phyloP scores from a whole-genome alignment of 2,888 invertebrate genomes.

The Polydrusus cervinus region DNA sequence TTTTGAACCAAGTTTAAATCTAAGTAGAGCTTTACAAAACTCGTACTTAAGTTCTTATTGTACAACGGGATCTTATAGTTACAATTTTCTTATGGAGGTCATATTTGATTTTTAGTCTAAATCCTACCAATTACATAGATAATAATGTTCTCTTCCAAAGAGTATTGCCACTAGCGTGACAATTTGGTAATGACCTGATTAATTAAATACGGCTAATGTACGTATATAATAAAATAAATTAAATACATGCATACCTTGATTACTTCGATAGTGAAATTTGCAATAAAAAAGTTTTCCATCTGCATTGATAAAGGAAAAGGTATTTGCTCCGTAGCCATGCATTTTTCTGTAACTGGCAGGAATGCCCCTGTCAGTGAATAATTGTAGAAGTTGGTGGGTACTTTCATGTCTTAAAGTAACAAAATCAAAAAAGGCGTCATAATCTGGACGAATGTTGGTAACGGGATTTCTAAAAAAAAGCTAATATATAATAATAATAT shows the following conservation, averaged over 20 bases:
- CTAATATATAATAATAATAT: not conserved
- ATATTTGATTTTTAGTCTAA: too few species aligned
- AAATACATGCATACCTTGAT: conserved; percentile 85
- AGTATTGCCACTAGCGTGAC: too few species aligned
- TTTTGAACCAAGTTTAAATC: too few species aligned
- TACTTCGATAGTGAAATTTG: conserved; percentile 94
- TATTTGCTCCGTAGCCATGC: conserved; percentile 95
- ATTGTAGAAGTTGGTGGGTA: conserved; percentile 87
- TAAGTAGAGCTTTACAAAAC: too few species aligned
- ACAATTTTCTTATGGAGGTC: too few species aligned
- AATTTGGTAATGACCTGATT: too few species aligned
- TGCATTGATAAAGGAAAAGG: conserved; percentile 91
- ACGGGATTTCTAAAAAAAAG: conserved; percentile 83
- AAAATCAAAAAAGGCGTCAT: conserved; percentile 97
- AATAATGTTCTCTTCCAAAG: too few species aligned
- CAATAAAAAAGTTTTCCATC: conserved; percentile 83
- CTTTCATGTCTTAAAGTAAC: conserved; percentile 89
- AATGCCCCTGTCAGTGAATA: conserved; percentile 93
- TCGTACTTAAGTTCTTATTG: too few species aligned
- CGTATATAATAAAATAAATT: too few species aligned
- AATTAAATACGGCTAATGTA: too few species aligned
- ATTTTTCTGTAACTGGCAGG: conserved; percentile 84
- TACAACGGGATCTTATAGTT: too few species aligned
- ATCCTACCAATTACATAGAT: too few species aligned
- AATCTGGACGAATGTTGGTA: conserved; percentile 91